A percentile compares a stretch with the other conserved stretches of the same genome.
Conservation (phyloP, 1,140 invertebrate genomes). For the Sitophilus oryzae region DNA sequence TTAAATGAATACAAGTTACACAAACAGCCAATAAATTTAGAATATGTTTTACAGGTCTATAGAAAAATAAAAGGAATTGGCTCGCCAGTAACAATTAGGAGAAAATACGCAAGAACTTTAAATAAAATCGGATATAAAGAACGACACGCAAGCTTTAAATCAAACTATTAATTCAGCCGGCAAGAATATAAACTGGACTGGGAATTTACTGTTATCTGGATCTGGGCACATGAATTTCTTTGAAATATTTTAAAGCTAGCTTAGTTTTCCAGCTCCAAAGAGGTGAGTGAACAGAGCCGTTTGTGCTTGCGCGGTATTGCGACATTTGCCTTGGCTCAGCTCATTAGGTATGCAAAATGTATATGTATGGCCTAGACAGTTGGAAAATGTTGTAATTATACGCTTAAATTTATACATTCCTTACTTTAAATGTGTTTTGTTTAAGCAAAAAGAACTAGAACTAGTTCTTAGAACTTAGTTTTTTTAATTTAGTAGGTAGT, state of each 20-base stretch:
- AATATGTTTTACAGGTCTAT: no score
- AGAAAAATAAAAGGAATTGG: no score
- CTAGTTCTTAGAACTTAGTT: no score
- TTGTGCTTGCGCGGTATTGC: background rate
- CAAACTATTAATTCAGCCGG: background rate
- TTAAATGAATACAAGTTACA: no score
- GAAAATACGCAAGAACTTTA: no score
- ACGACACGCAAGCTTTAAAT: background rate
- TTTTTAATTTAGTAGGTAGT: no score
- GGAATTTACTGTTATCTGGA: background rate
- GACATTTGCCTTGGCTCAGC: background rate
- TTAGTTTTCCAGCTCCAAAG: background rate
- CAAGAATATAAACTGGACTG: background rate
- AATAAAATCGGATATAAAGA: conserved; percentile 6
- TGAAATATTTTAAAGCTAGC: background rate
- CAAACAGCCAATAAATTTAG: no score
- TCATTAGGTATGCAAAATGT: background rate
- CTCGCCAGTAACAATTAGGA: no score
- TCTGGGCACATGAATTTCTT: background rate
- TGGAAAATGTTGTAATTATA: background rate
- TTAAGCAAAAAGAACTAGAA: no score
- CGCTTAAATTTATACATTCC: background rate
- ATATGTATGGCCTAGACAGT: background rate
- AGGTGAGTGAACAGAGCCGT: background rate
- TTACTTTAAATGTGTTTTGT: no score